Conservation (phyloP, 2,113 vertebrate species). For the Struthio camelus region DNA sequence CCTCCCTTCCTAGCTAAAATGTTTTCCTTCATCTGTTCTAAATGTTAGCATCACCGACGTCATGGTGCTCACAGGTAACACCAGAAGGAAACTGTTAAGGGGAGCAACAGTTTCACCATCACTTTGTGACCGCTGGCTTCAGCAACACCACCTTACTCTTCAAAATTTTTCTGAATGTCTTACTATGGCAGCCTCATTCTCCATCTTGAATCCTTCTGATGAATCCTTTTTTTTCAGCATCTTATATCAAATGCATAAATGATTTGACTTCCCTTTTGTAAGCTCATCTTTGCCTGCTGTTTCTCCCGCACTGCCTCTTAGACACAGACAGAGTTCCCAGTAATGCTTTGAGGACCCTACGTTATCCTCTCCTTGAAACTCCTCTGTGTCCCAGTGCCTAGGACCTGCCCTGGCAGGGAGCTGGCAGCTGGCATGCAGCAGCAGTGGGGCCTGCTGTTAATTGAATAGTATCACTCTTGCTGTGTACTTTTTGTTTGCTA, state of each 20-base stretch:
- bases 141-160: not conserved
- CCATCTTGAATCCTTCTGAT: not conserved
- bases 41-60: not conserved
- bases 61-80: not conserved
- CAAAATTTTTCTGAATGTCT: not conserved
- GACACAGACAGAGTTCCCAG: not conserved
- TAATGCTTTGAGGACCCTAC: not conserved
- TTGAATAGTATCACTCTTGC: not conserved
- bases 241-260: not conserved
- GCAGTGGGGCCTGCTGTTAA: not conserved
- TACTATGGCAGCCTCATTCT: not conserved
- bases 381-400: not conserved
- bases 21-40: not conserved
- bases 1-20: not conserved
- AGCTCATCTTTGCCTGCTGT: not conserved
- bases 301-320: not conserved
- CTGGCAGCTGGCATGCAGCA: not conserved
- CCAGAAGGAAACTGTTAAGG: not conserved
- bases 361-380: not conserved
- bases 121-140: not conserved
- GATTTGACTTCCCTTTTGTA: not conserved
- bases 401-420: not conserved
- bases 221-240: not conserved
- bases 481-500: not conserved
- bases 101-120: not conserved